Evolutionary conservation across 2,888 invertebrate genomes (phyloP).

Genomic region (Acanthoscelides obtectus): DNA sequence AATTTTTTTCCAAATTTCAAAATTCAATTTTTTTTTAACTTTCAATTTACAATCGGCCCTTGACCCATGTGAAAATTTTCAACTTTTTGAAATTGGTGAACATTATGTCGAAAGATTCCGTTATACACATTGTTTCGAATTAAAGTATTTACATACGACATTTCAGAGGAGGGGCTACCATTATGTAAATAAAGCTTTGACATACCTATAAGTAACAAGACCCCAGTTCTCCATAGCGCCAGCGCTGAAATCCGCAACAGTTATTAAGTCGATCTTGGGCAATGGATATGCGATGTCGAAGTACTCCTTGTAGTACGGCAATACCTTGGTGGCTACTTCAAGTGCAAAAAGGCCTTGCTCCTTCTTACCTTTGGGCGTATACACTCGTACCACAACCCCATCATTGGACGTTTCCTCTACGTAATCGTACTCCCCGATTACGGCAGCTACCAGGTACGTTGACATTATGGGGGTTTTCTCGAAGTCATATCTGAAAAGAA

Average conservation of each 20-base stretch:
- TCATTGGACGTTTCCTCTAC: constrained; percentile 80
- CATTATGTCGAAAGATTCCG: no score
- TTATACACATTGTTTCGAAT: no score
- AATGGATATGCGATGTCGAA: constrained; percentile 93
- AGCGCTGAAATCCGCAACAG: constrained; percentile 91
- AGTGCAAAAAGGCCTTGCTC: constrained; percentile 90
- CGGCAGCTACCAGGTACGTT: constrained; percentile 89
- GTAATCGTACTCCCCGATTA: constrained; percentile 93
- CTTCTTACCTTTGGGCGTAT: constrained; percentile 85
- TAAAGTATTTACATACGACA: no score
- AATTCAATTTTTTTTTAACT: no score
- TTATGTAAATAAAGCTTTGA: background rate
- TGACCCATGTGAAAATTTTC: no score
- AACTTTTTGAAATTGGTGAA: no score
- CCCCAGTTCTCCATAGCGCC: constrained; percentile 99
- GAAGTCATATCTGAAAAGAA: constrained; percentile 52
- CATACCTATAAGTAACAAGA: constrained; percentile 69
- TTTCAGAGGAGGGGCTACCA: no score
- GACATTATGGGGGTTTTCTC: constrained; percentile 90
- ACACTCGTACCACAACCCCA: constrained; percentile 77
- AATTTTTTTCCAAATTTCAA: no score
- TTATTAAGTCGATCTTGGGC: constrained; percentile 94
- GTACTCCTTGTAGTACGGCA: constrained; percentile 93
- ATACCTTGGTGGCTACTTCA: constrained; percentile 84
- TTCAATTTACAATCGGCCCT: no score